Percentiles rank a stretch among this genome's conserved stretches.
These are phyloP conservation scores for Sepioteuthis lessoniana DNA, from an alignment of 2,888 invertebrate species.

Conservation along the genomic window DNA sequence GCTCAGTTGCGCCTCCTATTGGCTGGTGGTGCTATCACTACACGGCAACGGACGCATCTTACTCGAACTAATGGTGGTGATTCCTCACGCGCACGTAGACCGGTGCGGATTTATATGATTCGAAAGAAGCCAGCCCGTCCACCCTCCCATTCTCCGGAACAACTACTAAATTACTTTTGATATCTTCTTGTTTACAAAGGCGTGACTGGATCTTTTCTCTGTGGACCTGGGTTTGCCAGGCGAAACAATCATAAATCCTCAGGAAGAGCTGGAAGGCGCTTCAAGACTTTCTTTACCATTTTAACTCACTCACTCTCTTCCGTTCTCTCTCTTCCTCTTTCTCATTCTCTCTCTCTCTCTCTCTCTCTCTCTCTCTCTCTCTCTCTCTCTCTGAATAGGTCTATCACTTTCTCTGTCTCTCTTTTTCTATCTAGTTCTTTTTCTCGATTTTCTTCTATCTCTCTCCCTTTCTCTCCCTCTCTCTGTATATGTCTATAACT, in stretches of 20 bases:
- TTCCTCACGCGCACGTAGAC: slow-evolving; percentile 39
- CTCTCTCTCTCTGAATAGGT: neutral
- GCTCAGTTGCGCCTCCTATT: slow-evolving; percentile 46
- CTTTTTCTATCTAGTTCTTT: no score
- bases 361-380: neutral
- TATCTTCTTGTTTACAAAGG: slow-evolving; percentile 47
- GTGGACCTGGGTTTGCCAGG: slow-evolving; percentile 44
- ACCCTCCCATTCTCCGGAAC: neutral
- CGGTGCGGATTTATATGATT: slow-evolving; percentile 46
- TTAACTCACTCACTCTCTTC: neutral
- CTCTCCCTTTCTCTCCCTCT: neutral
- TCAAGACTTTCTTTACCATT: neutral
- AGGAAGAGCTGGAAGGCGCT: slow-evolving; percentile 1
- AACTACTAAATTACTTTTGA: slow-evolving; percentile 49
- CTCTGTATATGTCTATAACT: neutral
- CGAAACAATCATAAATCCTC: slow-evolving; percentile 46
- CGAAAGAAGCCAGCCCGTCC: slow-evolving; percentile 16
- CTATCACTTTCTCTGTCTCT: no score
- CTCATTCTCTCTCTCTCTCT: neutral
- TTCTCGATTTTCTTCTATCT: neutral
- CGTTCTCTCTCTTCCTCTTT: neutral
- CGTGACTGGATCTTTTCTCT: slow-evolving; percentile 48
- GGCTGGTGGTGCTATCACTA: slow-evolving; percentile 18
- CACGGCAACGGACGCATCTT: neutral
- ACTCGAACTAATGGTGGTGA: slow-evolving; percentile 45